These are phyloP conservation scores for Amphiura filiformis DNA, from an alignment of 35 echinoderm and acorn worm species.

Conservation along the genomic window DNA sequence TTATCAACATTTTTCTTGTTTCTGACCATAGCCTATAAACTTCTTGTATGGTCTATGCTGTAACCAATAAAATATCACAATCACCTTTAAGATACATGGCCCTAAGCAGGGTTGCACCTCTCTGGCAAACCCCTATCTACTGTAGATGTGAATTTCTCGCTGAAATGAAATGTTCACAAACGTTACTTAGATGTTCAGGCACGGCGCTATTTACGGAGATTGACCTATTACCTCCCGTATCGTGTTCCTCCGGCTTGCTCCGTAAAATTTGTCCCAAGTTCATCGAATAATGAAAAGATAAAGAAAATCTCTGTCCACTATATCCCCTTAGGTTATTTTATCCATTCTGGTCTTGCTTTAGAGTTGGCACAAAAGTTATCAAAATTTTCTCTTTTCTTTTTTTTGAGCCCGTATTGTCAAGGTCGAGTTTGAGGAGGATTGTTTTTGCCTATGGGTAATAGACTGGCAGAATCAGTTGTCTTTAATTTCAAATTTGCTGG, in stretches of 20 bases:
- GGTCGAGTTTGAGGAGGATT: constrained; percentile 2
- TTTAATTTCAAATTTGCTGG: constrained; percentile 1
- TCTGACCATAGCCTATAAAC: background rate
- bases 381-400: background rate
- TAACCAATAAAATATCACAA: background rate
- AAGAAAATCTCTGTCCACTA: background rate
- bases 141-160: background rate
- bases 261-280: background rate
- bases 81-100: background rate
- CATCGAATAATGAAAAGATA: no score
- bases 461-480: background rate
- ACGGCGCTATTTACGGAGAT: background rate
- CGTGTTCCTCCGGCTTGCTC: no score
- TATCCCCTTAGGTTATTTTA: background rate
- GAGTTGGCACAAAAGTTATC: background rate
- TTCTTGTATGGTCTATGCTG: no score
- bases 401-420: background rate
- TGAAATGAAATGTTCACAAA: background rate
- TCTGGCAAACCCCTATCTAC: background rate
- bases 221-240: background rate
- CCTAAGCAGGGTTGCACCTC: background rate
- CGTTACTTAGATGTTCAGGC: background rate
- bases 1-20: constrained; percentile 12
- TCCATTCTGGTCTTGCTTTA: background rate
- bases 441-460: background rate